Evolutionary conservation across 2,888 invertebrate species (phyloP).

Genomic region (Drosophila eohydei): DNA sequence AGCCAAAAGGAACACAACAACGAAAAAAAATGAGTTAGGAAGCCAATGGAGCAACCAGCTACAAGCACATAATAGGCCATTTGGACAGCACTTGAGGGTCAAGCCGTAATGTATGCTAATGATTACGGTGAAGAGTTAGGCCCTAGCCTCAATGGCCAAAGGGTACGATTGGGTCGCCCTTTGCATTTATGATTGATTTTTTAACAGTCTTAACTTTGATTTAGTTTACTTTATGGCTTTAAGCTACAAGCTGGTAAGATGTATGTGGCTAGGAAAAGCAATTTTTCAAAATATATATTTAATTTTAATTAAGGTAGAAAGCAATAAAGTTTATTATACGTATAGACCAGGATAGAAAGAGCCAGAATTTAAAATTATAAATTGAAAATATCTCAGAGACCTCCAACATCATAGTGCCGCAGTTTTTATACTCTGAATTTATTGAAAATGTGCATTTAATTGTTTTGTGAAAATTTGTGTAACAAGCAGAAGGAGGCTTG

Average conservation of each 20-base stretch:
- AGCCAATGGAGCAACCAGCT: conserved; percentile 67
- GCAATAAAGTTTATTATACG: background rate
- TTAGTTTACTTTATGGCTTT: conserved; percentile 31
- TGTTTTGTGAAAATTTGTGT: no score
- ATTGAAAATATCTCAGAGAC: no score
- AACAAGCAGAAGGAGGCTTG: no score
- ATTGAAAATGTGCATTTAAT: no score
- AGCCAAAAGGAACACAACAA: conserved; percentile 6
- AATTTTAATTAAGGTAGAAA: background rate
- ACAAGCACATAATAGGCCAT: conserved; percentile 73
- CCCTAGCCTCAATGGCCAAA: conserved; percentile 42
- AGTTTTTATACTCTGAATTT: no score
- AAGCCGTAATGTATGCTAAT: conserved; percentile 73
- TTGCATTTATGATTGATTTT: conserved; percentile 38
- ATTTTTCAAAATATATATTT: background rate
- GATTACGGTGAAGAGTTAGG: conserved; percentile 64
- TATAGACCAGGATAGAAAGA: background rate
- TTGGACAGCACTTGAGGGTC: conserved; percentile 72
- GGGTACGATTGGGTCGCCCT: conserved; percentile 28
- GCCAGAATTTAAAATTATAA: no score
- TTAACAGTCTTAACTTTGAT: conserved; percentile 21
- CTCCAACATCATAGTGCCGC: no score
- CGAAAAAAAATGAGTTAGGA: conserved; percentile 45
- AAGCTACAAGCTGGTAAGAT: background rate
- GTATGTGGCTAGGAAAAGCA: background rate